Evolutionary conservation across 2,797 vertebrate species (phyloP).

Genomic region (Tenualosa thibaudeaui): DNA sequence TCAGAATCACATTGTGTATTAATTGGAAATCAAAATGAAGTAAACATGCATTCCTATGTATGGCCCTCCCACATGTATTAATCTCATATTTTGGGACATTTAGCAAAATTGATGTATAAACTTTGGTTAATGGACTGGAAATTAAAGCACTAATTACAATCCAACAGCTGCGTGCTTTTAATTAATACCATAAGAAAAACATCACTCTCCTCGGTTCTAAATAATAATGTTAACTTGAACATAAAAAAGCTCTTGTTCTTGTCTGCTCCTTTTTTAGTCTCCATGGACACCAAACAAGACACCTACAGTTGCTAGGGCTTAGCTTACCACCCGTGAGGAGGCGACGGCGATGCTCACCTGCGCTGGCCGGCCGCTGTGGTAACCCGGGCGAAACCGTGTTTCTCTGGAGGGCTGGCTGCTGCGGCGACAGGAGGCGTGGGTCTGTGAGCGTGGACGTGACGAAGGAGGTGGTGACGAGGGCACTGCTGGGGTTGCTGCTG

Average conservation of each 20-base stretch:
- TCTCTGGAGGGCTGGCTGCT: constrained; percentile 89
- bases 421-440: constrained; percentile 92
- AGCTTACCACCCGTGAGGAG: no score
- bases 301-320: neutral
- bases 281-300: neutral
- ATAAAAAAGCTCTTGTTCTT: neutral
- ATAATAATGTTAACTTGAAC: neutral
- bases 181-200: neutral
- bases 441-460: constrained; percentile 91
- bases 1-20: no score
- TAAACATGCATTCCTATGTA: no score
- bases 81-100: no score
- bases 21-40: no score
- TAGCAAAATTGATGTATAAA: no score
- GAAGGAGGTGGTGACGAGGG: constrained; percentile 90
- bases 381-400: constrained; percentile 91
- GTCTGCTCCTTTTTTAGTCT: neutral
- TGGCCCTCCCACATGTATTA: no score
- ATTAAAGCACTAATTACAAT: no score
- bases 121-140: no score
- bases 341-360: constrained; percentile 74
- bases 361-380: constrained; percentile 92
- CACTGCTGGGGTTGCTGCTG: constrained; percentile 88
- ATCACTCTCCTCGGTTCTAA: neutral
- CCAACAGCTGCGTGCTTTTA: neutral